Base-by-base conservation (phyloP, 2,797 vertebrate species). In the Hoplostethus atlanticus region DNA sequence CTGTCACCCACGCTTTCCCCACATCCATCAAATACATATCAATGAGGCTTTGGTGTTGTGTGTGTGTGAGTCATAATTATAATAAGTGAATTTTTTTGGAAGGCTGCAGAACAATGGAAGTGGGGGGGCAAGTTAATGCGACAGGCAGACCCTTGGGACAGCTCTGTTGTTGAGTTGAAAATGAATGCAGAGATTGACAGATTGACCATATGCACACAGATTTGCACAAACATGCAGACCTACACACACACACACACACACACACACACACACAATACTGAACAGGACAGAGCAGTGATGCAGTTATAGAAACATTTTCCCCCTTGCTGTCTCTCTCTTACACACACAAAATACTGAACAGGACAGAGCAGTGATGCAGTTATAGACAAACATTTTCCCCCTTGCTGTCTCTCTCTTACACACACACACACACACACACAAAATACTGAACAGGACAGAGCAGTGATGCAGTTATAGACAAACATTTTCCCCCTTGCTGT, bases 1-100 rank as follows among this genome's bases (percentile, higher is more conserved):
- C 81, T 76, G 79, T 67, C 61, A 80, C 86, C 87, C 80, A 90
- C 79, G 82, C 86, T 77, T 75, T 83, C 78, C 62, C 71, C 84
- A 71, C 77, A 79, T 70, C 69, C 46, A 65, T 77, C 83, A 83
- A 91, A 92, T 93, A 87, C 89, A 93, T 92, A 92, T 87, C 83
- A 93, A 89, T 93, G 89, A 90, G 89, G 79, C 82, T 76, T 56
- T 50, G 65, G 60, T 2, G 40, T 53, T 61, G 73, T 56, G 72
- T 51, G 64, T 52, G 62, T 21, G 59, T 30, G 73, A 75, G 75
- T 88, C 85, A 91, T 90, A 91, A 92, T 93, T 91, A 92, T 90
- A 86, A 84, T 66, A 67, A 88, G 82, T 73, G 77, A 85, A 84
- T 84, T 90, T 89, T 84, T 87, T 76, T 46, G 64, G 66, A 28